Percentiles rank a stretch among this genome's conserved stretches.
phyloP scores from a whole-genome alignment of 2,113 vertebrate species.

The Jaculus jaculus region DNA sequence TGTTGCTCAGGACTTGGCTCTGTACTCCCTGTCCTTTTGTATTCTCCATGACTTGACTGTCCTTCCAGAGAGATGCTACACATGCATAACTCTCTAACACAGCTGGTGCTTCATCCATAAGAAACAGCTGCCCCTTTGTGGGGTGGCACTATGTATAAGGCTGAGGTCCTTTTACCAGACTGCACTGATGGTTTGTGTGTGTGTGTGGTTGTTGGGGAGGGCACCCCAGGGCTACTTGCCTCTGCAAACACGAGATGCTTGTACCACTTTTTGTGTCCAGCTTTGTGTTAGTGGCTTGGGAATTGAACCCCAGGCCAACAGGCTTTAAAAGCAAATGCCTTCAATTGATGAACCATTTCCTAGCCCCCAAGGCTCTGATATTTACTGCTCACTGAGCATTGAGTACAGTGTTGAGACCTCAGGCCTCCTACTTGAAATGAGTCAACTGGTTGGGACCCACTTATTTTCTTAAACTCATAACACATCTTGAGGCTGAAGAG shows the following conservation, averaged over 20 bases:
- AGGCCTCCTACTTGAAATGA: not conserved
- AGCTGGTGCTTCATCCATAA: rapidly evolving
- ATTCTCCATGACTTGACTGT: not conserved
- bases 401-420: not conserved
- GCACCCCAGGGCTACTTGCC: no score
- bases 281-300: no score
- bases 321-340: no score
- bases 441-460: not conserved
- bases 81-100: not conserved
- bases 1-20: not conserved
- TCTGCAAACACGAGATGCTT: no score
- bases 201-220: no score
- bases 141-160: not conserved
- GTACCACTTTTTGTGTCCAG: no score
- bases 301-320: no score
- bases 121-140: not conserved
- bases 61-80: not conserved
- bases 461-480: not conserved
- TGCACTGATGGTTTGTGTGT: not conserved
- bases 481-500: no score
- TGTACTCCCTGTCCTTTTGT: not conserved
- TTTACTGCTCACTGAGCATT: not conserved
- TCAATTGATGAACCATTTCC: no score
- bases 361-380: not conserved
- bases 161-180: not conserved